Base-by-base conservation (phyloP, 2,113 vertebrate species). In the Parus major region DNA sequence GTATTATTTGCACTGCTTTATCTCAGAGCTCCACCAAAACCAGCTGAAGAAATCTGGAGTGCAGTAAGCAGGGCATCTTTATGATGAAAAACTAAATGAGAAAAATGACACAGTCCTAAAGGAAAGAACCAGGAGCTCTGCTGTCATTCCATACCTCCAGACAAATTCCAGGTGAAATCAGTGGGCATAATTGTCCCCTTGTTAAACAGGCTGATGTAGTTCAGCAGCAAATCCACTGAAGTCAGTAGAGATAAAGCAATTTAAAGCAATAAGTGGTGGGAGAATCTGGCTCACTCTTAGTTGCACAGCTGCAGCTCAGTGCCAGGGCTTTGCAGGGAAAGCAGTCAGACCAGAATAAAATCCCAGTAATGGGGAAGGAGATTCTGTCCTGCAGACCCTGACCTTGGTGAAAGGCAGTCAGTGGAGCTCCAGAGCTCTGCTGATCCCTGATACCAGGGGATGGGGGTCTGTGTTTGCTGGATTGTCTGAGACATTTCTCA, bases 171-270 rank as follows among this genome's bases (percentile, higher is more conserved):
- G 1, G 60, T 90, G 47, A 75, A 96, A 55, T 92, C 92, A 86
- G 15, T 88, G 71, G 71, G 63, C 1, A 2, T 70, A 66, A 83
- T 90, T 83, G 50, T 80, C 56, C 15, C 69, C 46, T 47, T 82
- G 49, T 90, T 91, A 86, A 93, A 63, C 72, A 88, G 78, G 60
- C 68, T 90, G 25, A 59, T 86, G 93, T 55, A 59, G 90, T 66
- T 92, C 79, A 90, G 41, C 46, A 86, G 82, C 79, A 94, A 88
- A 88, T 86, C 71, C 70, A 88, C 68, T 95, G 84, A 91, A 96
- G 33, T 46, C 75, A 53, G 68, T 71, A 70, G 17, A 94, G 87
- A 90, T 94, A 91, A 94, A 88, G 79, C 71, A 69, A 83, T 93
- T 95, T 93, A 56, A 92, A 92, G 39, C 71, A 88, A 3, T 70